Evolutionary conservation across 1,140 invertebrate species (phyloP).

Genomic region (Calephelis nemesis): DNA sequence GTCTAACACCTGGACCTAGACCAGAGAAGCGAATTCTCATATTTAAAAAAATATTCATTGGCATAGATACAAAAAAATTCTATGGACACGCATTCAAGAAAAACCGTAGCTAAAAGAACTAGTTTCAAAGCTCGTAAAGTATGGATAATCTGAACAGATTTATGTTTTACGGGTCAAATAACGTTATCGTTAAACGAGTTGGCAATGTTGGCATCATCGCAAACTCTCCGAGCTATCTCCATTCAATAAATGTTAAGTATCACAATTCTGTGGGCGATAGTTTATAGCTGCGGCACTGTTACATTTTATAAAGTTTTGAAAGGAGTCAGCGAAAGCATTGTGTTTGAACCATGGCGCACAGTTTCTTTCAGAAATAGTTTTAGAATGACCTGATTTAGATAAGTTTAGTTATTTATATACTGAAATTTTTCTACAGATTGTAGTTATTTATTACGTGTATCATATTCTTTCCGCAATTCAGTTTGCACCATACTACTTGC

Average conservation of each 20-base stretch:
- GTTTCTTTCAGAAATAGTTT: no score
- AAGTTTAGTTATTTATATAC: no score
- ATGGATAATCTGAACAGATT: constrained; percentile 18
- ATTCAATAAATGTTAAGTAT: constrained; percentile 25
- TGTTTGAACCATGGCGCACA: no score
- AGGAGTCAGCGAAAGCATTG: no score
- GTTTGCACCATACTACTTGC: no score
- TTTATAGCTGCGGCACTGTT: not conserved
- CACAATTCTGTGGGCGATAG: not conserved
- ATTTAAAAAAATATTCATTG: not conserved
- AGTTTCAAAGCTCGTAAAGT: constrained; percentile 11
- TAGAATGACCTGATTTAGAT: no score
- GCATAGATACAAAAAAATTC: not conserved
- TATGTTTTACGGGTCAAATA: constrained; percentile 17
- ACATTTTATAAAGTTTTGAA: not conserved
- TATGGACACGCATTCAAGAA: not conserved
- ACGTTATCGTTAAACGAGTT: constrained; percentile 23
- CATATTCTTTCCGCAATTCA: no score
- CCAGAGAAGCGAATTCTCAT: not conserved
- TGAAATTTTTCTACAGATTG: no score
- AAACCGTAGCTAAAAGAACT: not conserved
- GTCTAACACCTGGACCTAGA: no score
- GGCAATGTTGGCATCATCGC: constrained; percentile 15
- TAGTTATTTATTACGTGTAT: no score
- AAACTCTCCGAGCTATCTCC: constrained; percentile 21